Evolutionary conservation across 2,888 invertebrate species (phyloP).

Genomic region (Dastarcus helophoroides): DNA sequence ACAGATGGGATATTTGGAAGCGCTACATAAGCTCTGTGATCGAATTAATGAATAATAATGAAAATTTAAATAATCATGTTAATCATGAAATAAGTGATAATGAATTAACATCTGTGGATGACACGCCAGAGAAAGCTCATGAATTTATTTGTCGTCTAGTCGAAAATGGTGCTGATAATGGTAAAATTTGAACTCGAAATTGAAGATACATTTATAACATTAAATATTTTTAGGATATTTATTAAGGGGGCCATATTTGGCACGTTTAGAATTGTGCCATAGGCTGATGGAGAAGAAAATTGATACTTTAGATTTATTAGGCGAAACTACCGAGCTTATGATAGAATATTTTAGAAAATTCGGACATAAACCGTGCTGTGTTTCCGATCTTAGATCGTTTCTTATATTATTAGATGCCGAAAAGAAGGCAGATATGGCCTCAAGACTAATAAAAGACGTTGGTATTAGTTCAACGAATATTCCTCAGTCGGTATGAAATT

Average conservation of each 20-base stretch:
- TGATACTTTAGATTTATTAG: slow-evolving; percentile 45
- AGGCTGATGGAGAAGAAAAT: slow-evolving; percentile 43
- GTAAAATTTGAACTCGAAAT: slow-evolving; percentile 16
- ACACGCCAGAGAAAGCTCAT: slow-evolving; percentile 35
- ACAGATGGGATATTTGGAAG: slow-evolving; percentile 62
- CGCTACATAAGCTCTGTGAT: slow-evolving; percentile 63
- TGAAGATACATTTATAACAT: background rate
- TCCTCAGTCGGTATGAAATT: slow-evolving; percentile 45
- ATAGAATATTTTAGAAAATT: slow-evolving; percentile 70
- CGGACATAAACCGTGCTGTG: slow-evolving; percentile 78
- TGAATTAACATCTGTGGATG: slow-evolving; percentile 27
- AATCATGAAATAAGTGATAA: slow-evolving; percentile 17
- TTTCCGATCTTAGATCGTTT: slow-evolving; percentile 70
- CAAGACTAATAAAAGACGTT: slow-evolving; percentile 49
- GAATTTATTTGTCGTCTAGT: slow-evolving; percentile 36
- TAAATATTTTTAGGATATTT: slow-evolving; percentile 34
- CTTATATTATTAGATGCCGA: slow-evolving; percentile 55
- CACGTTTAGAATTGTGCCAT: slow-evolving; percentile 64
- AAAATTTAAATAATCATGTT: slow-evolving; percentile 18
- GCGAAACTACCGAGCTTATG: slow-evolving; percentile 57
- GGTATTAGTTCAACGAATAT: slow-evolving; percentile 52
- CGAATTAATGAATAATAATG: slow-evolving; percentile 40
- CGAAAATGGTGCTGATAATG: slow-evolving; percentile 32
- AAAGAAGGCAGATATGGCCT: slow-evolving; percentile 47
- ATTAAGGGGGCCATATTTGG: slow-evolving; percentile 72